Conservation (phyloP, 2,888 invertebrate species). For the Hemistola chrysoprasaria region DNA sequence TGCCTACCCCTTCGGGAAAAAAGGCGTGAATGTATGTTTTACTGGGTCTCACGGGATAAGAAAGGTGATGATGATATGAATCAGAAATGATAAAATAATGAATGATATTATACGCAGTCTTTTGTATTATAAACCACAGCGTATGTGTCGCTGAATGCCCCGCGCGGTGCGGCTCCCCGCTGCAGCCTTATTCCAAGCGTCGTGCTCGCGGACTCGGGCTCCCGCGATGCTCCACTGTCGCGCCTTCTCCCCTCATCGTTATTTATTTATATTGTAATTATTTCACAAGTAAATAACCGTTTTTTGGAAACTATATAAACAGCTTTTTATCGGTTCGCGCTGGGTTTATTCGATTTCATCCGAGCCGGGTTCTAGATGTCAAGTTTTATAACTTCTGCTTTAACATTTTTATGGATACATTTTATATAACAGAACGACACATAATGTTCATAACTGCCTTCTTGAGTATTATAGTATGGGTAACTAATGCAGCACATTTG, state of each 20-base stretch:
- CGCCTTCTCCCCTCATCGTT: constrained; percentile 69
- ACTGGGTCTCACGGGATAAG: too few relatives aligned
- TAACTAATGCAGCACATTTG: too few relatives aligned
- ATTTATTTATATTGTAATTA: constrained; percentile 79
- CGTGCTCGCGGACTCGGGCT: constrained; percentile 55
- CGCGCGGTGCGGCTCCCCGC: constrained; percentile 30
- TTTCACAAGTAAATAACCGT: constrained; percentile 63
- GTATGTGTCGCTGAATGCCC: constrained; percentile 14
- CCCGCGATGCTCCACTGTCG: constrained; percentile 67
- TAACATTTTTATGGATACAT: too few relatives aligned
- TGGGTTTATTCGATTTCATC: constrained; percentile 39
- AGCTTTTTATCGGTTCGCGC: constrained; percentile 51
- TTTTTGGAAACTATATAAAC: constrained; percentile 62
- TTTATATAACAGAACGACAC: too few relatives aligned
- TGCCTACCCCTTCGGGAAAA: too few relatives aligned
- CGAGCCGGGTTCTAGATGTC: constrained; percentile 20
- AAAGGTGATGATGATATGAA: too few relatives aligned
- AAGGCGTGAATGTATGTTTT: too few relatives aligned
- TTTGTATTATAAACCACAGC: constrained; percentile 21
- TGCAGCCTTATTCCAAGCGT: constrained; percentile 32
- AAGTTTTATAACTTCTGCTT: constrained; percentile 27
- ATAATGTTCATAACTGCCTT: too few relatives aligned
- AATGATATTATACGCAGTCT: constrained; percentile 40
- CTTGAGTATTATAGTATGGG: too few relatives aligned
- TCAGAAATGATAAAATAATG: too few relatives aligned